phyloP scores from a whole-genome alignment of 2,888 invertebrate genomes.

The Thecophora atra region DNA sequence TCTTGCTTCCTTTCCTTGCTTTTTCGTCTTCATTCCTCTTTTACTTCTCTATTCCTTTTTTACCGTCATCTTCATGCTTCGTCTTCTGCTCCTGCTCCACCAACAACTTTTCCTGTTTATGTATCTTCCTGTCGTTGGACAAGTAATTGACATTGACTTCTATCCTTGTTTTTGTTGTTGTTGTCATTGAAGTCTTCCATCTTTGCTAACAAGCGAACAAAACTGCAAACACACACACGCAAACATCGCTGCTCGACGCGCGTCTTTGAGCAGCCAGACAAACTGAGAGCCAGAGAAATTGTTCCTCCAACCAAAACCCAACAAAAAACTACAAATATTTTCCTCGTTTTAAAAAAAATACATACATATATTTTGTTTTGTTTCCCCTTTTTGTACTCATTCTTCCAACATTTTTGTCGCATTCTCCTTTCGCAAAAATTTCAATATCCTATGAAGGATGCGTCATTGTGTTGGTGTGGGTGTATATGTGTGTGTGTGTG shows the following conservation, averaged over 20 bases:
- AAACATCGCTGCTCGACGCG: background rate
- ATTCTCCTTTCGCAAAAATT: slow-evolving; percentile 29
- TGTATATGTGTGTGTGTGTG: slow-evolving; percentile 1
- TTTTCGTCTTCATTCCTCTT: background rate
- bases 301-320: background rate
- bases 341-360: background rate
- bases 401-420: slow-evolving; percentile 12
- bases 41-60: background rate
- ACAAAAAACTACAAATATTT: background rate
- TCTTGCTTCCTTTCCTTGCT: slow-evolving; percentile 15
- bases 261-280: background rate
- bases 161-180: slow-evolving; percentile 16
- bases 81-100: too few relatives aligned
- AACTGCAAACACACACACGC: slow-evolving; percentile 26
- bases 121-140: slow-evolving; percentile 12
- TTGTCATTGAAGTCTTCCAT: background rate
- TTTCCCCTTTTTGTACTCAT: slow-evolving; percentile 18
- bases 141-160: slow-evolving; percentile 38
- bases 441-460: slow-evolving; percentile 39
- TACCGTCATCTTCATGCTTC: background rate
- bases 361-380: background rate
- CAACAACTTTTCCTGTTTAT: slow-evolving; percentile 10
- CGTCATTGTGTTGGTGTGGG: slow-evolving; percentile 24
- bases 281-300: background rate
- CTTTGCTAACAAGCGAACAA: background rate